These are phyloP conservation scores for Drosophila birchii DNA, from an alignment of 2,888 invertebrate species.

Conservation along the genomic window DNA sequence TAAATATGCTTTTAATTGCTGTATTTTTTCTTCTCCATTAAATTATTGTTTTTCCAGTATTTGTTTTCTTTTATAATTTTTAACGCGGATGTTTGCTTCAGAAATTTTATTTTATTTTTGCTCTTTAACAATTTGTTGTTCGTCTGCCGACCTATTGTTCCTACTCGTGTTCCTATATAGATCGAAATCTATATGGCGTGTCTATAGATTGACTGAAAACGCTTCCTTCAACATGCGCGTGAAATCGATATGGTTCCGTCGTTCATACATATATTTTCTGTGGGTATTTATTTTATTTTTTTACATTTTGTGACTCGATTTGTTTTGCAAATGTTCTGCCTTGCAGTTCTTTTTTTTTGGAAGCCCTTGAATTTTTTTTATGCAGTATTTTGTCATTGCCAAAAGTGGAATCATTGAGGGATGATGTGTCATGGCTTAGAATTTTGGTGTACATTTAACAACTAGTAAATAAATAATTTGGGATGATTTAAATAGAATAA, in stretches of 20 bases:
- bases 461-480: too few species aligned
- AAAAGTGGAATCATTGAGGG: slow-evolving; percentile 4
- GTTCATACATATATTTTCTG: slow-evolving; percentile 15
- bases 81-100: slow-evolving; percentile 74
- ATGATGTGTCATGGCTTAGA: slow-evolving; percentile 11
- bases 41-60: slow-evolving; percentile 41
- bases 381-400: slow-evolving; percentile 12
- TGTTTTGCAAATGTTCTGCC: slow-evolving; percentile 60
- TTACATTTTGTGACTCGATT: slow-evolving; percentile 40
- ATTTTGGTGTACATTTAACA: too few species aligned
- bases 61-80: slow-evolving; percentile 36
- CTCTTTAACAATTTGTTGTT: slow-evolving; percentile 51
- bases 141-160: slow-evolving; percentile 38
- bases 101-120: slow-evolving; percentile 39
- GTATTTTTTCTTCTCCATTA: slow-evolving; percentile 33
- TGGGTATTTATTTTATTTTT: slow-evolving; percentile 17
- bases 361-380: slow-evolving; percentile 64
- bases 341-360: neutral
- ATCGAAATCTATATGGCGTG: slow-evolving; percentile 32
- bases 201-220: slow-evolving; percentile 33
- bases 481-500: too few species aligned
- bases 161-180: slow-evolving; percentile 38
- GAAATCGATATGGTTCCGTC: slow-evolving; percentile 71
- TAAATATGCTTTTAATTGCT: slow-evolving; percentile 69
- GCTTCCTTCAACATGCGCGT: slow-evolving; percentile 64